Conservation (phyloP, 2,888 invertebrate species). For the Meta bourneti region DNA sequence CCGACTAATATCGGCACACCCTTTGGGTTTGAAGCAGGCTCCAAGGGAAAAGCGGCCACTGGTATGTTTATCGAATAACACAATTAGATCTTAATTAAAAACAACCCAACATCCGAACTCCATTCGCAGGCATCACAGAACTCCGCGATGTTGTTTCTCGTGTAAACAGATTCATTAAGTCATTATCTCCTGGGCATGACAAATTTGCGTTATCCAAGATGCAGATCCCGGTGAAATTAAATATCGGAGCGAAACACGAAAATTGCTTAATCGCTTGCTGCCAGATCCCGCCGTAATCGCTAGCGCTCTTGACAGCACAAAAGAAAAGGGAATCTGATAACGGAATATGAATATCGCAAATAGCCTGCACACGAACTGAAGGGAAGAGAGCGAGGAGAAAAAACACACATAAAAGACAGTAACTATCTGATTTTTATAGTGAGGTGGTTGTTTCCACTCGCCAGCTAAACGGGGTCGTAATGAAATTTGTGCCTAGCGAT, state of each 20-base stretch:
- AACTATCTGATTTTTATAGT: slow-evolving; percentile 33
- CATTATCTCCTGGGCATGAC: slow-evolving; percentile 23
- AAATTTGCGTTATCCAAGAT: slow-evolving; percentile 1
- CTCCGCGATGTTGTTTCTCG: slow-evolving; percentile 9
- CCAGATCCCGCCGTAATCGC: slow-evolving; percentile 27
- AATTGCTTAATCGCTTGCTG: slow-evolving; percentile 53
- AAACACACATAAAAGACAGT: neutral
- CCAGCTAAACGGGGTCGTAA: slow-evolving; percentile 26
- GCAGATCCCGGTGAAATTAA: neutral
- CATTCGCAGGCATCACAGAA: neutral
- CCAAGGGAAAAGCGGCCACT: neutral
- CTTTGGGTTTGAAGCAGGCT: too few species aligned
- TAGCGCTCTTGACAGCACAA: slow-evolving; percentile 44
- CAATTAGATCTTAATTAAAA: neutral
- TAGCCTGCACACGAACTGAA: neutral
- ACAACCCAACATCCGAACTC: neutral
- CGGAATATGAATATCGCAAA: slow-evolving; percentile 3
- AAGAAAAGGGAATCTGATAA: slow-evolving; percentile 56
- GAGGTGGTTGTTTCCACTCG: neutral
- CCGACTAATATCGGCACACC: too few species aligned
- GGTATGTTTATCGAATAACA: neutral
- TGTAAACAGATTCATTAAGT: slow-evolving; percentile 57
- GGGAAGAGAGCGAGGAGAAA: neutral
- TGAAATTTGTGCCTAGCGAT: slow-evolving; percentile 38
- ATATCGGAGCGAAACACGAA: slow-evolving; percentile 20